Evolutionary conservation across 1,140 invertebrate genomes (phyloP).

Genomic region (Aphaenogaster ashmeadi): DNA sequence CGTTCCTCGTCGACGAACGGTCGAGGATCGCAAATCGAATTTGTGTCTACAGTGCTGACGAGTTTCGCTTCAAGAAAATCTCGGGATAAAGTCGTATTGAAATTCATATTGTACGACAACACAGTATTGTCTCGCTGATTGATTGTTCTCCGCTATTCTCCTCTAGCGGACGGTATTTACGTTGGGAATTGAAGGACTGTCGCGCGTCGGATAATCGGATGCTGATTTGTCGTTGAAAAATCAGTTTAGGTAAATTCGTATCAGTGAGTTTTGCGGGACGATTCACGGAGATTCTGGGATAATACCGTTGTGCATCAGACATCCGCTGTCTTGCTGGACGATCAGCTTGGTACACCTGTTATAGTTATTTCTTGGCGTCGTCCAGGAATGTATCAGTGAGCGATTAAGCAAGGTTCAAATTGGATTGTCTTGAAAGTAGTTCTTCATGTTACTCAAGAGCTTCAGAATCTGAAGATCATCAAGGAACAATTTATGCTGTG

Average conservation of each 20-base stretch:
- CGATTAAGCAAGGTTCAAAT: background rate
- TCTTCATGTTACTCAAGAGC: background rate
- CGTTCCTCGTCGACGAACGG: conserved; percentile 33
- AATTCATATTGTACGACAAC: background rate
- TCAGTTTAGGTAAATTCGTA: background rate
- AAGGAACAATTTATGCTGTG: background rate
- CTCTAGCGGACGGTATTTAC: background rate
- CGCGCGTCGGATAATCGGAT: background rate
- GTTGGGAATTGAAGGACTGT: background rate
- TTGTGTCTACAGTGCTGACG: conserved; percentile 8
- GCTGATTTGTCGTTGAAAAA: background rate
- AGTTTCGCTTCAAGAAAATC: background rate
- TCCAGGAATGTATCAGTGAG: background rate
- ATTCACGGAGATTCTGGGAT: background rate
- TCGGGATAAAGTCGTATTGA: background rate
- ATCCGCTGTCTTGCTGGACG: background rate
- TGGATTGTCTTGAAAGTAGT: background rate
- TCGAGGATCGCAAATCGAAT: background rate
- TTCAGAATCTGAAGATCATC: background rate
- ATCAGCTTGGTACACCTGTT: background rate
- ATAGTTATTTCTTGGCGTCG: background rate
- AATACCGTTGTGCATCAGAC: background rate
- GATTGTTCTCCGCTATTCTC: background rate
- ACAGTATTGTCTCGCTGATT: background rate
- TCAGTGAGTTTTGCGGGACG: conserved; percentile 8